phyloP scores from a whole-genome alignment of 2,113 vertebrate species.

The Aplodontia rufa region DNA sequence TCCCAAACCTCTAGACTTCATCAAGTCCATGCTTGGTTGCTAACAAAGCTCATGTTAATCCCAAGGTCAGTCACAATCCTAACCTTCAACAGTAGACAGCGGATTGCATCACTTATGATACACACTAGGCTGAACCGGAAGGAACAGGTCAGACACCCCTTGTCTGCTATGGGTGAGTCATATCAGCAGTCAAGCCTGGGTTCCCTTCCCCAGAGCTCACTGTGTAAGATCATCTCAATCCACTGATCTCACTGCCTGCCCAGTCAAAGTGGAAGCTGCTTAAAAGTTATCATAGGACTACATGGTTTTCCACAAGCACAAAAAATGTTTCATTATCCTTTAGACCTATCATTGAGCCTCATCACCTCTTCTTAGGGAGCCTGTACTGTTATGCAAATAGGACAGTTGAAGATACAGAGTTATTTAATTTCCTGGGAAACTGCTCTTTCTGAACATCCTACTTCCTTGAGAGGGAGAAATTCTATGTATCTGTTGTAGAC shows the following conservation, averaged over 20 bases:
- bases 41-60: constrained; percentile 19
- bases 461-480: constrained; percentile 42
- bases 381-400: neutral
- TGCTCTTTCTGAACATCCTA: neutral
- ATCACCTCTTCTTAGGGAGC: neutral
- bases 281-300: constrained; percentile 15
- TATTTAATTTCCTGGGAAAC: neutral
- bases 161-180: neutral
- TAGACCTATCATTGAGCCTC: neutral
- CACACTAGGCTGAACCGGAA: neutral
- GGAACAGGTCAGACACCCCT: constrained; percentile 3
- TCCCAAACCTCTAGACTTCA: constrained; percentile 49
- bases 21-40: neutral
- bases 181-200: neutral
- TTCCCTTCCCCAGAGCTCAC: neutral
- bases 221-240: neutral
- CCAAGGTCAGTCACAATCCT: constrained; percentile 41
- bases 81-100: constrained; percentile 13
- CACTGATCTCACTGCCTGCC: neutral
- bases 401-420: neutral
- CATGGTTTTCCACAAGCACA: constrained; percentile 23
- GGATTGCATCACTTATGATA: constrained; percentile 1
- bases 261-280: neutral
- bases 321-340: constrained; percentile 45
- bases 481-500: neutral